phyloP scores from a whole-genome alignment of 2,113 vertebrate species.

The Austrofundulus limnaeus region DNA sequence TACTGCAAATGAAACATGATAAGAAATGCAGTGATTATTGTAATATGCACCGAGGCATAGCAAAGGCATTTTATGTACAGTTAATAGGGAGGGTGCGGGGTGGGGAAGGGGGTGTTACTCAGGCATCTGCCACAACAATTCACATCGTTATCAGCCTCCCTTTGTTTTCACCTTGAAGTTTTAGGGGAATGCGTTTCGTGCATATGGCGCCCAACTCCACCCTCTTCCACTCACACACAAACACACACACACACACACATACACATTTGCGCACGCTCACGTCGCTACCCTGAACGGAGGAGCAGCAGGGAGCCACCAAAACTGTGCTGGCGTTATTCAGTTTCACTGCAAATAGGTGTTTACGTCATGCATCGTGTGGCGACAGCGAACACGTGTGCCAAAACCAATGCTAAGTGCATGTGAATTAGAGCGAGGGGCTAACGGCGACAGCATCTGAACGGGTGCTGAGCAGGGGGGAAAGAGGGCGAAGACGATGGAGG shows the following conservation, averaged over 20 bases:
- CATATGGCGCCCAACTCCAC: conserved; percentile 53
- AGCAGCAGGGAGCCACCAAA: conserved; percentile 47
- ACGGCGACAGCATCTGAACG: conserved; percentile 68
- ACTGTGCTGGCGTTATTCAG: conserved; percentile 58
- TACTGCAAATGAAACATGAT: conserved; percentile 33
- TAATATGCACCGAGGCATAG: conserved; percentile 28
- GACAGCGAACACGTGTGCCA: conserved; percentile 69
- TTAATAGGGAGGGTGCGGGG: conserved; percentile 11
- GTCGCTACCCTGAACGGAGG: conserved; percentile 51
- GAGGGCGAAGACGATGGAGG: conserved; percentile 34
- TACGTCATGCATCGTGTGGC: conserved; percentile 68
- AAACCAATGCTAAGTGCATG: conserved; percentile 65
- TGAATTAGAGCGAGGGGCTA: conserved; percentile 69
- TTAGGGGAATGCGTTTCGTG: conserved; percentile 58
- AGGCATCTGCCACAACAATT: conserved; percentile 71
- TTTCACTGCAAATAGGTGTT: conserved; percentile 75
- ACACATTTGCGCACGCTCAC: conserved; percentile 2
- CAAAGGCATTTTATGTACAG: conserved; percentile 19
- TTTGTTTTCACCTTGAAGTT: conserved; percentile 76
- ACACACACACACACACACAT: background rate
- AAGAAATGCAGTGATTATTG: conserved; percentile 39
- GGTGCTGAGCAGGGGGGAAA: conserved; percentile 45
- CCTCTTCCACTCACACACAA: conserved; percentile 15
- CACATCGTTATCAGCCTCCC: conserved; percentile 66
- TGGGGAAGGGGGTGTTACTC: conserved; percentile 15